Evolutionary conservation across 35 echinoderm and acorn worm species (phyloP).

Genomic region (Lytechinus pictus): DNA sequence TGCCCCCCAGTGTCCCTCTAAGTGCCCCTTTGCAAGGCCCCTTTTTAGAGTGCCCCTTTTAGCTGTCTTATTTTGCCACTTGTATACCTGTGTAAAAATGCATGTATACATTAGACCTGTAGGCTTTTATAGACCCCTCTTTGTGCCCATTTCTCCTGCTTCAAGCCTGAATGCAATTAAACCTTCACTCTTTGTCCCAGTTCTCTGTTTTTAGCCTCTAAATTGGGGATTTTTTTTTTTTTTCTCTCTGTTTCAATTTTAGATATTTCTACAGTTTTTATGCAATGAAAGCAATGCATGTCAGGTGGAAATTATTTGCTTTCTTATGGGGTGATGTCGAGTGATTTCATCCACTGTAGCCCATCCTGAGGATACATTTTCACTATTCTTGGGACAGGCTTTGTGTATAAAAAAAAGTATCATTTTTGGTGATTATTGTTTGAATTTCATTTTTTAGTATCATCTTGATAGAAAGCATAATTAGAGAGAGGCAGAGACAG

Average conservation of each 20-base stretch:
- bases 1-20: neutral
- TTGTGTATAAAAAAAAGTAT: no score
- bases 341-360: no score
- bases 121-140: neutral
- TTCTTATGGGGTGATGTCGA: no score
- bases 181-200: neutral
- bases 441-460: no score
- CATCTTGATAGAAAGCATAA: no score
- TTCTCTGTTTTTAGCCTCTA: neutral
- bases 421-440: no score
- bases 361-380: no score
- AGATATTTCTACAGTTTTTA: no score
- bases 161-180: neutral
- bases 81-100: neutral
- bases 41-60: neutral
- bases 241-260: neutral
- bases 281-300: no score
- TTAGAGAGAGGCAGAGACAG: neutral
- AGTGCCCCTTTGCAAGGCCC: neutral
- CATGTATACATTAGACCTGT: neutral
- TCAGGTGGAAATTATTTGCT: no score
- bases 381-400: no score
- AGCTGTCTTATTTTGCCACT: neutral
- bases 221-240: neutral
- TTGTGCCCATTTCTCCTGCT: neutral